A percentile compares a stretch with the other conserved stretches of the same genome.
phyloP scores from a whole-genome alignment of 2,113 vertebrate genomes.

The Apaloderma vittatum region DNA sequence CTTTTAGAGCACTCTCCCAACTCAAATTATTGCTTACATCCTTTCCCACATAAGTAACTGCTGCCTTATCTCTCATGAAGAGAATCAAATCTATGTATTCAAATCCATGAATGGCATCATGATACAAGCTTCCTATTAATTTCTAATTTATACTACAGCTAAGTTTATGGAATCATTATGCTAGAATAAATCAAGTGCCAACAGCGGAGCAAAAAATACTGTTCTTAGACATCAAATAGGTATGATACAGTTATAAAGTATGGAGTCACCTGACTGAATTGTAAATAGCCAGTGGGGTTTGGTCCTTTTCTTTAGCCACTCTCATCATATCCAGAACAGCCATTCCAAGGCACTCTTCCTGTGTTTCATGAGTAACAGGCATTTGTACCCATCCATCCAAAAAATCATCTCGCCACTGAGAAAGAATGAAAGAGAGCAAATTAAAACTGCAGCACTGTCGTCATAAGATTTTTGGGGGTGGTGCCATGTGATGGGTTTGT shows the following conservation, averaged over 20 bases:
- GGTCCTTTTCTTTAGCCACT: conserved; percentile 90
- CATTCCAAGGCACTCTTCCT: conserved; percentile 98
- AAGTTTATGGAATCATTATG: background rate
- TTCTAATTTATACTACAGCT: background rate
- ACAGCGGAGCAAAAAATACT: background rate
- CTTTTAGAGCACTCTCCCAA: background rate
- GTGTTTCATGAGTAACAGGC: conserved; percentile 90
- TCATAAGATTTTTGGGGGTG: background rate
- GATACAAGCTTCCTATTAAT: background rate
- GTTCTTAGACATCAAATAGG: background rate
- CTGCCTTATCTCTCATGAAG: background rate
- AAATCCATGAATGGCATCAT: background rate
- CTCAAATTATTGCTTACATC: background rate
- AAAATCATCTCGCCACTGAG: conserved; percentile 94
- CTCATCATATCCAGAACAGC: conserved; percentile 98
- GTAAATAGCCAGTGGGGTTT: conserved; percentile 90
- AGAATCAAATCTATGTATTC: background rate
- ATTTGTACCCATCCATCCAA: conserved; percentile 87
- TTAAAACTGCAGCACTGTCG: background rate
- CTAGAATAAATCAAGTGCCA: background rate
- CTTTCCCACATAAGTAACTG: background rate
- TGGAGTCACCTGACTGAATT: conserved; percentile 87
- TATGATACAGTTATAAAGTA: background rate
- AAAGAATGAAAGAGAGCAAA: conserved; percentile 22
- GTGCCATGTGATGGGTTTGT: no score